Conservation (phyloP, 2,888 invertebrate genomes). For the Aspidiotus rigidus region DNA sequence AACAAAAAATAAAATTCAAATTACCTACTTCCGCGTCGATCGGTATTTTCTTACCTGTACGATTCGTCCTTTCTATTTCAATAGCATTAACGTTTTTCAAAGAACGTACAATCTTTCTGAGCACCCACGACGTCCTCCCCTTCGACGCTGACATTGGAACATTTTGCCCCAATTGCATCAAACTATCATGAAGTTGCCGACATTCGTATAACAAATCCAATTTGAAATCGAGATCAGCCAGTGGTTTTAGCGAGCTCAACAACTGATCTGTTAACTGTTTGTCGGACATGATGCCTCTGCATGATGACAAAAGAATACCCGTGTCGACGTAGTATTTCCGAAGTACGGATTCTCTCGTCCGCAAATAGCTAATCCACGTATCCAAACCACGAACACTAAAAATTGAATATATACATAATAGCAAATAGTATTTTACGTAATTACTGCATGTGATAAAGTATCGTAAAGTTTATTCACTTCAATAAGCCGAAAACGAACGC, state of each 20-base stretch:
- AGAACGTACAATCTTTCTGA: constrained; percentile 51
- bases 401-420: constrained; percentile 5
- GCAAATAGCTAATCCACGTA: constrained; percentile 79
- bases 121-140: constrained; percentile 49
- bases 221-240: constrained; percentile 69
- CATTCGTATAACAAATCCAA: constrained; percentile 72
- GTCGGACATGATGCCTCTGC: constrained; percentile 51
- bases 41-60: background rate
- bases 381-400: constrained; percentile 72
- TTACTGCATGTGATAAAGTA: too few species aligned
- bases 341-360: constrained; percentile 71
- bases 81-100: constrained; percentile 28
- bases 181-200: constrained; percentile 63
- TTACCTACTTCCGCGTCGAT: background rate
- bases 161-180: constrained; percentile 47
- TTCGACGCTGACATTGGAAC: constrained; percentile 13
- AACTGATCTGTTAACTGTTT: constrained; percentile 60
- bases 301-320: constrained; percentile 59
- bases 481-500: constrained; percentile 78
- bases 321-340: constrained; percentile 68
- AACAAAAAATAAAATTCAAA: too few species aligned
- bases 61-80: background rate
- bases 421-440: too few species aligned
- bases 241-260: constrained; percentile 65
- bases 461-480: constrained; percentile 58